Base-by-base conservation (phyloP, 1,140 invertebrate species). In the Bombus difficillimus region DNA sequence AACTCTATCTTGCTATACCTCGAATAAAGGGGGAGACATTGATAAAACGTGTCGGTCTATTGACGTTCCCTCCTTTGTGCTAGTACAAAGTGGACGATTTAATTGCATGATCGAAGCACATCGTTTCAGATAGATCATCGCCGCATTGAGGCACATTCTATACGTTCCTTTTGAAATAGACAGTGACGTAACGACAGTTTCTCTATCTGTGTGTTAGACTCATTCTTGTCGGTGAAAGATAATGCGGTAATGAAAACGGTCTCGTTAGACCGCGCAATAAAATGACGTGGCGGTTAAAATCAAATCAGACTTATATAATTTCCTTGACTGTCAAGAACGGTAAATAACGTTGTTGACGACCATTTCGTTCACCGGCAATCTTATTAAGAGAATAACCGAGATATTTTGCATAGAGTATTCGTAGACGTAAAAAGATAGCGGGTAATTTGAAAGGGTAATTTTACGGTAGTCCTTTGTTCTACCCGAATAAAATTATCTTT, bases 251-350 rank as follows among this genome's bases (percentile, higher is more conserved):
- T 84, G 82, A 79, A 79, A 79, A 62, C 47, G 76, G 66, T 37
- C 82, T 84, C 57, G 82, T 84, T 84, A 84, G 39, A 43, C 22
- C 53, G 75, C 25, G 71, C 69, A 79, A 84, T 84, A 39, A 66
- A 64, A 15, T 79, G 82, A 71, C 82, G 82, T 43, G 41, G 82
- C 10, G 10, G 28, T 12, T 22, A 34, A 28, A 78, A 59, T 79
- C 76, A 64, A 71, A 84, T 69, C 47, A 53, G 47, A 3, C 28
- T 84, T 79, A 79, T 71, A 47, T 71, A 79, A 84, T 79, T 62
- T 69, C 22, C 32, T 39, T 43, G 43, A 53, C 43, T n/a, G 12
- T 15, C 25, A 1, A 25, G n/a, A 28, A 37, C n/a, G 47, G 39
- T 79, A 71, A 84, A 43, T 10, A 75, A 47, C 32, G 32, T 12